Evolutionary conservation across 2,888 invertebrate genomes (phyloP).

Genomic region (Antheraea yamamai): DNA sequence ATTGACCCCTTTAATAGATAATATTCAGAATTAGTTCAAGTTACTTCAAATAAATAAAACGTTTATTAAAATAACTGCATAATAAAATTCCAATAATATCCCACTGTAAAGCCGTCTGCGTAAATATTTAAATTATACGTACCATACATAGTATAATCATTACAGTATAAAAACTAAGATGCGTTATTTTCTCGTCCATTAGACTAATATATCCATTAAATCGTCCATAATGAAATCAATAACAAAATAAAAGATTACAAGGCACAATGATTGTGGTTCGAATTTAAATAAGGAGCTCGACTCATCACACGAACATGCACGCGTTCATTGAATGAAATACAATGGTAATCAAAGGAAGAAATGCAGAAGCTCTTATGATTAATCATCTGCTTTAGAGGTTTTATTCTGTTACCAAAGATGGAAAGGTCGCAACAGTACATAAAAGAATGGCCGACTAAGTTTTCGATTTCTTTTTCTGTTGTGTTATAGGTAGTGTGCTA

Average conservation of each 20-base stretch:
- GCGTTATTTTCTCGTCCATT: slow-evolving; percentile 48
- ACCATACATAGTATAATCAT: slow-evolving; percentile 27
- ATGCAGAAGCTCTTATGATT: slow-evolving; percentile 64
- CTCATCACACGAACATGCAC: slow-evolving; percentile 44
- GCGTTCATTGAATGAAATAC: slow-evolving; percentile 55
- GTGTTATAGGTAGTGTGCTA: too few species aligned
- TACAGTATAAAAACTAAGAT: slow-evolving; percentile 36
- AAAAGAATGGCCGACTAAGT: too few species aligned
- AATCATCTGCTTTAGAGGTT: slow-evolving; percentile 44
- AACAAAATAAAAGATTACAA: slow-evolving; percentile 53
- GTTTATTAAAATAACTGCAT: neutral
- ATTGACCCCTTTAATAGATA: neutral
- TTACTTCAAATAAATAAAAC: neutral
- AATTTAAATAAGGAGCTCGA: slow-evolving; percentile 63
- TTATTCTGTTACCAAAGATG: neutral
- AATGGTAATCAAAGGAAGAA: slow-evolving; percentile 63
- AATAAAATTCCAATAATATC: neutral
- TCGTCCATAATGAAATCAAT: slow-evolving; percentile 49
- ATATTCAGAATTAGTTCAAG: neutral
- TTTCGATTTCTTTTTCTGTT: too few species aligned
- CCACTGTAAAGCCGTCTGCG: neutral
- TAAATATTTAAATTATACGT: neutral
- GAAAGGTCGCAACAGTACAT: neutral
- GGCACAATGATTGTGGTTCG: slow-evolving; percentile 53
- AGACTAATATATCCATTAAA: slow-evolving; percentile 60